Base-by-base conservation (phyloP, 2,888 invertebrate species). In the Dolomedes plantarius region DNA sequence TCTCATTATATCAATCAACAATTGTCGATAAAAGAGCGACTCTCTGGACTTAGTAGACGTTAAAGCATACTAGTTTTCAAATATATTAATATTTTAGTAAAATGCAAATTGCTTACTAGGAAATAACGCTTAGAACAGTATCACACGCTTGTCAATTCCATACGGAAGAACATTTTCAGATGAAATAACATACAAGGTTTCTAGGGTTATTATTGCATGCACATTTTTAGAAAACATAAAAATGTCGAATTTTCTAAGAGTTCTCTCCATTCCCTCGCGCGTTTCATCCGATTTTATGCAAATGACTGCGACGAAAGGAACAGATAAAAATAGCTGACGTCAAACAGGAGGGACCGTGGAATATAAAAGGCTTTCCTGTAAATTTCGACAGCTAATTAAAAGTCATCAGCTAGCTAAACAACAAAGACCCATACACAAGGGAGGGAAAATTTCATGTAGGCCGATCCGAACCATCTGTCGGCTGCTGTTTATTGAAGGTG, bases 401-500 rank as follows among this genome's bases (percentile, higher is more conserved):
- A 68, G 19, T 68, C 68, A 68, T 68, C 39, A 36, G 19, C 39
- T 39, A 11, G 16, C 31, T 9, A 16, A 9, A 39, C 68, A 36
- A 68, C 68, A 68, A 68, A 68, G 68, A 36, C 36, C 39, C 27
- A 19, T 27, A 19, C 27, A 6, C 6, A 7, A 27, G 16, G 28
- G 39, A 13, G n/a, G 31, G 68, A 36, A 68, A 68, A 68, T 68
- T 68, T 68, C 68, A 32, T 31, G 19, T 23, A 5, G 39, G 0
- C 19, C 68, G 68, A 36, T 36, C 36, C 36, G 68, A 68, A 36
- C 62, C 68, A 68, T 68, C 68, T 68, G 68, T 32, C 23, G 36
- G 23, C 39, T 19, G 16, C 39, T 39, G 39, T 68, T 68, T 36
- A 23, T 23, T 27, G 36, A 23, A 68, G 68, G 68, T 32, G 23